Percentiles rank a stretch among this genome's conserved stretches.
Evolutionary conservation across 2,888 invertebrate genomes (phyloP).

Genomic region (Stenotaenia linearis): DNA sequence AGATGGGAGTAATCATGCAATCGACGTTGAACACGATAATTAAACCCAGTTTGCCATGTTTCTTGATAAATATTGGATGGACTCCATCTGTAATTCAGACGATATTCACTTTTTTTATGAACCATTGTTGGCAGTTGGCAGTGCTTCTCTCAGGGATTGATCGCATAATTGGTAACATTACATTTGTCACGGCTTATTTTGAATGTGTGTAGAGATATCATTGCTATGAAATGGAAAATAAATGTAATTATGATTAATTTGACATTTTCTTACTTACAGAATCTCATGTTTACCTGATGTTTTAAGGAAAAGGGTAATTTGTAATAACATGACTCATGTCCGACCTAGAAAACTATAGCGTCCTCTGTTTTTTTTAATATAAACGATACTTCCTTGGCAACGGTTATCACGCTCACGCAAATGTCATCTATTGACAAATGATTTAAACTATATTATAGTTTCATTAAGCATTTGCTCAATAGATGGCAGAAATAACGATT

Average conservation of each 20-base stretch:
- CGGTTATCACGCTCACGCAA: neutral
- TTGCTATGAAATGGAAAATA: too few species aligned
- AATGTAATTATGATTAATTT: too few species aligned
- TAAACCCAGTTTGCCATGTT: neutral
- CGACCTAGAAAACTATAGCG: neutral
- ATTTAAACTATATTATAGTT: neutral
- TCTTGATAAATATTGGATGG: neutral
- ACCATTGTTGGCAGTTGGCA: conserved; percentile 22
- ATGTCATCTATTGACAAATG: neutral
- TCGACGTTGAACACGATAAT: conserved; percentile 29
- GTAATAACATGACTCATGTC: too few species aligned
- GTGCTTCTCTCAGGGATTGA: too few species aligned
- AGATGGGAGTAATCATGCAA: conserved; percentile 15
- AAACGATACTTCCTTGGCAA: neutral
- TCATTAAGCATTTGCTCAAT: neutral
- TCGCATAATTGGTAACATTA: too few species aligned
- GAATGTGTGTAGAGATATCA: too few species aligned
- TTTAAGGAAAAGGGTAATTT: too few species aligned
- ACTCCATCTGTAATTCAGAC: conserved; percentile 31
- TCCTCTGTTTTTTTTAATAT: neutral
- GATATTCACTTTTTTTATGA: conserved; percentile 33
- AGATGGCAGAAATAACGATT: neutral
- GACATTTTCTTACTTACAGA: too few species aligned
- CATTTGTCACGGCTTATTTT: too few species aligned
- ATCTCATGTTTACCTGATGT: too few species aligned